Conservation (phyloP, 2,113 vertebrate genomes). For the Notechis scutatus region DNA sequence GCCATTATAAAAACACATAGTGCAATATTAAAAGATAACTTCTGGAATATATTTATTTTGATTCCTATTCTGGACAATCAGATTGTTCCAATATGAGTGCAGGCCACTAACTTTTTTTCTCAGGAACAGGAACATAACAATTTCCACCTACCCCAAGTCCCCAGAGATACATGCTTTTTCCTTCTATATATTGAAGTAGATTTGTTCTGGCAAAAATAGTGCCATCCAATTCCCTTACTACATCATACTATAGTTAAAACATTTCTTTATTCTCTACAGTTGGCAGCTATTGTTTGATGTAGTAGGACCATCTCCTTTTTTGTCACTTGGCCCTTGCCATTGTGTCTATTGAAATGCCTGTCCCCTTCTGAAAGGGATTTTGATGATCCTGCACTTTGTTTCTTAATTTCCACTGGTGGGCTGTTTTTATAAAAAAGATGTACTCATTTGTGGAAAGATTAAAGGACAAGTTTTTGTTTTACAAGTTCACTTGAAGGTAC, state of each 20-base stretch:
- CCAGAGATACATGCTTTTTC: neutral
- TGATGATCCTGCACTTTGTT: neutral
- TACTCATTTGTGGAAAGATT: neutral
- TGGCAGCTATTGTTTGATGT: neutral
- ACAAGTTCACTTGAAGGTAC: neutral
- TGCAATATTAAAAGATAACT: neutral
- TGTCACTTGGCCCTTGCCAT: neutral
- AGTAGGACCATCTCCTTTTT: neutral
- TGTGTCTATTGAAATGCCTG: neutral
- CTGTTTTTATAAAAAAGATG: neutral
- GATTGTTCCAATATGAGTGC: neutral
- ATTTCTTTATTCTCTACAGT: neutral
- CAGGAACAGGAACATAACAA: neutral
- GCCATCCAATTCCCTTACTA: neutral
- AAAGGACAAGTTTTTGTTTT: neutral
- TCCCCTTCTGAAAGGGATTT: neutral
- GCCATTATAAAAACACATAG: neutral
- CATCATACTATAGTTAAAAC: neutral
- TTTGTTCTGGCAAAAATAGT: neutral
- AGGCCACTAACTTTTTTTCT: neutral
- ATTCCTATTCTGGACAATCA: neutral
- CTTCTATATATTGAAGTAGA: neutral
- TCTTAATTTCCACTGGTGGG: neutral
- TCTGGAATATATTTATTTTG: neutral
- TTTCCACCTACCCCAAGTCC: neutral